Evolutionary conservation across 2,113 vertebrate species (phyloP), one percentile per base, ranked within the genome.

Genomic region (Dicrurus megarhynchus): DNA sequence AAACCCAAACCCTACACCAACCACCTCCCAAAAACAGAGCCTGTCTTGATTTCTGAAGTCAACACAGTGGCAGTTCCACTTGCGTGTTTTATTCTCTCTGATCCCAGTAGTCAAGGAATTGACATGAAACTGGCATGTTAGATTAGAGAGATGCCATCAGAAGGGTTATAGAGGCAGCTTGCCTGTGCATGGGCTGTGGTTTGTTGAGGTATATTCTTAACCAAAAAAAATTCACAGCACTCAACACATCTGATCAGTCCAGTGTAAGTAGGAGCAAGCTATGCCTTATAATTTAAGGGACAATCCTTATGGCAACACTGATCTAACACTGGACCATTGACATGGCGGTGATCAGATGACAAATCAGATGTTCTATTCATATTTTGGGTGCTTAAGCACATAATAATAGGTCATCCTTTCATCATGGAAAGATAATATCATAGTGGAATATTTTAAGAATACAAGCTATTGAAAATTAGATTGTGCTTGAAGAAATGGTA

Each of bases 181-280:
- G 44, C 33, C 32, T 44, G 28, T 11, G 1, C 7, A 1, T 33
- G 22, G 13, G 3, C 19, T 65, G 0, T 24, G 5, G 3, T 46
- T 63, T 44, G 3, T 16, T 79, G 56, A 78, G 41, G 13, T 68
- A 15, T 41, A 26, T n/a, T 32, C 30, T 63, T 83, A 33, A 42
- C 9, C 24, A 42, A 53, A 28, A 22, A 52, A 52, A 80, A 33
- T 44, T 13, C 8, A 73, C 33, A 73, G 26, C 26, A 37, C 37
- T 53, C 21, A 75, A 46, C 26, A 39, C 13, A 16, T 28, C 41
- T 73, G 14, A 52, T 44, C 44, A 69, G 23, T 15, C 18, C 17
- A 46, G 28, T 28, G 47, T 5, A 78, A 64, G 19, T 0, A 73
- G 37, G 9, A 56, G 14, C 13, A 79, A 89, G 8, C 12, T 17